These are phyloP conservation scores for Rhinoderma darwinii DNA, from an alignment of 2,113 vertebrate genomes.

Conservation along the genomic window DNA sequence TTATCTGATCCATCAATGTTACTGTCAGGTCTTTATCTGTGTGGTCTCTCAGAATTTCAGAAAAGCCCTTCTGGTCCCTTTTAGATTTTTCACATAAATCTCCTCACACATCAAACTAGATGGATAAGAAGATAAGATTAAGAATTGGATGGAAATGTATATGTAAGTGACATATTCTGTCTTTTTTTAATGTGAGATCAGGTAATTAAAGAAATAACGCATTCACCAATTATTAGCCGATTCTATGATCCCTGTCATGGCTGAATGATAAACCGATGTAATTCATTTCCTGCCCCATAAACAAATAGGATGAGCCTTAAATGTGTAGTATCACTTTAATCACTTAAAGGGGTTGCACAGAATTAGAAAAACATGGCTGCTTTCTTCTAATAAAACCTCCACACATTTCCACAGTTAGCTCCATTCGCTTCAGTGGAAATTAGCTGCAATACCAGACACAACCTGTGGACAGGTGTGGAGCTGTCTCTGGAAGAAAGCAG, in stretches of 20 bases:
- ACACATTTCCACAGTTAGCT: too few relatives aligned
- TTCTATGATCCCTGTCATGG: not conserved
- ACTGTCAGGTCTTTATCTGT: constrained; percentile 13
- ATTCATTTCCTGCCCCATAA: not conserved
- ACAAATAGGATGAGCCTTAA: not conserved
- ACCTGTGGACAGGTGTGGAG: too few relatives aligned
- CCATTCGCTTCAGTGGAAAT: too few relatives aligned
- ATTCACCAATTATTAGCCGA: not conserved
- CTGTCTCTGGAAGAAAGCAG: too few relatives aligned
- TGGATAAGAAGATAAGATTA: constrained; percentile 2
- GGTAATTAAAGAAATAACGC: not conserved
- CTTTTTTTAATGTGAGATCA: not conserved
- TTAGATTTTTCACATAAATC: constrained; percentile 19
- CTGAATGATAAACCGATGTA: not conserved
- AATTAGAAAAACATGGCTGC: too few relatives aligned
- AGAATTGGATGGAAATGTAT: not conserved
- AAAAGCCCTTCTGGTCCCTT: not conserved
- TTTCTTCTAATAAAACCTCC: too few relatives aligned
- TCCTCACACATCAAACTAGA: not conserved
- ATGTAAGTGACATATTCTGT: not conserved
- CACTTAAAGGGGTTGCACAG: too few relatives aligned
- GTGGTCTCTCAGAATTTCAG: not conserved
- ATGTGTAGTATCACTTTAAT: not conserved
- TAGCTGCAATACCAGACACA: too few relatives aligned
- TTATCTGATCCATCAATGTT: constrained; percentile 37